Conservation (phyloP, 2,888 invertebrate genomes). For the Spodoptera exigua region DNA sequence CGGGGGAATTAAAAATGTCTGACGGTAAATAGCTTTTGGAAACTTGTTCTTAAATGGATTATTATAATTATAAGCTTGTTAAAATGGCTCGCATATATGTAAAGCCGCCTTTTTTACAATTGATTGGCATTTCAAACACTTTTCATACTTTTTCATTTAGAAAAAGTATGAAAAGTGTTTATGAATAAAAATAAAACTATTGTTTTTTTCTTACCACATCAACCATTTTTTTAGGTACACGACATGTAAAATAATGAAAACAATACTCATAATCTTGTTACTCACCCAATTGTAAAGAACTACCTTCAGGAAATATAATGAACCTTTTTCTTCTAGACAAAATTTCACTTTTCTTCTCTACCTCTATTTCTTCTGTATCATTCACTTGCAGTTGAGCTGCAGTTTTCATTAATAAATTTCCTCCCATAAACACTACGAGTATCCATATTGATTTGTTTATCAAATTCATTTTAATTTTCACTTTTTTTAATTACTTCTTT, state of each 20-base stretch:
- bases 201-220: too few species aligned
- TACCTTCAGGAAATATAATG: constrained; percentile 90
- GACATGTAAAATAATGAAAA: too few species aligned
- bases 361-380: constrained; percentile 42
- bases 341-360: constrained; percentile 62
- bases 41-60: too few species aligned
- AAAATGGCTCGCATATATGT: neutral
- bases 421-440: constrained; percentile 22
- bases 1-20: constrained; percentile 29
- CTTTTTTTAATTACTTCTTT: neutral
- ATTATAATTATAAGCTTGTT: too few species aligned
- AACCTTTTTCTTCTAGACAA: constrained; percentile 89
- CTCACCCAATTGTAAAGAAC: constrained; percentile 90
- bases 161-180: too few species aligned
- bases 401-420: neutral
- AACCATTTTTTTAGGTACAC: too few species aligned
- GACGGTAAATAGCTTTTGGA: neutral
- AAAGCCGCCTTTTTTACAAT: too few species aligned
- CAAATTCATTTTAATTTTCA: constrained; percentile 33
- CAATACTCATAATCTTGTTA: neutral
- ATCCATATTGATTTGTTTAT: constrained; percentile 21
- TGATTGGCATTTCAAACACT: too few species aligned
- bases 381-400: constrained; percentile 42
- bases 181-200: too few species aligned
- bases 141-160: too few species aligned